Evolutionary conservation across 2,113 vertebrate genomes (phyloP), one percentile per base, ranked within the genome.

Genomic region (Crotalus helleri): DNA sequence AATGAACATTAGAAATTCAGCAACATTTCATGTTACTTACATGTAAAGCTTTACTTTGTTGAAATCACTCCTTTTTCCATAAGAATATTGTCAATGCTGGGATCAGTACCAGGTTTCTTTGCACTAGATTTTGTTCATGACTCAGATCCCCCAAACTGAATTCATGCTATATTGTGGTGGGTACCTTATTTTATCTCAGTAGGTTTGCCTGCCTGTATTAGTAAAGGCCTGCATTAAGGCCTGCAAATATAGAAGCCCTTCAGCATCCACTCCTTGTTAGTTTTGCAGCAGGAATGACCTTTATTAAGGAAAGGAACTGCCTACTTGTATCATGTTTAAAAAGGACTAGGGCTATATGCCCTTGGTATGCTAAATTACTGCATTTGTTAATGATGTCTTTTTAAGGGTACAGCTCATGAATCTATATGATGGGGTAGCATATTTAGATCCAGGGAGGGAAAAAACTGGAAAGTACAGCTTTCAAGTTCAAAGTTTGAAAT

Each of bases 401-500:
- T 92, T 89, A 81, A 85, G 39, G 19, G 58, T 15, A 10, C 3
- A 87, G n/a, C 89, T 91, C 1, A 90, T 0, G n/a, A 0, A 19
- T 85, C 59, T 17, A 0, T 0, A 0, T 53, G 12, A 39, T 49
- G 17, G 51, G 23, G 58, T 19, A 12, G 10, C 11, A 95, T 8
- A 90, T 21, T 39, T 53, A 26, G 90, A 19, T 92, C 61, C 21
- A 92, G 69, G 29, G 39, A 19, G 55, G 6, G 85, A 91, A 89
- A 90, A 1, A 17, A 21, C 21, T 1, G 74, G 49, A 93, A 94
- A 94, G 7, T 61, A 4, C 7, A 93, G 90, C 91, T 91, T 93
- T 94, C 93, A 96, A 95, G 96, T 96, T 96, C 94, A 95, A 94
- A 93, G 95, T 96, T 93, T 97, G 97, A 97, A 97, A 96, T 95